Evolutionary conservation across 2,113 vertebrate species (phyloP), one percentile per base, ranked within the genome.

Genomic region (Sylvia atricapilla): DNA sequence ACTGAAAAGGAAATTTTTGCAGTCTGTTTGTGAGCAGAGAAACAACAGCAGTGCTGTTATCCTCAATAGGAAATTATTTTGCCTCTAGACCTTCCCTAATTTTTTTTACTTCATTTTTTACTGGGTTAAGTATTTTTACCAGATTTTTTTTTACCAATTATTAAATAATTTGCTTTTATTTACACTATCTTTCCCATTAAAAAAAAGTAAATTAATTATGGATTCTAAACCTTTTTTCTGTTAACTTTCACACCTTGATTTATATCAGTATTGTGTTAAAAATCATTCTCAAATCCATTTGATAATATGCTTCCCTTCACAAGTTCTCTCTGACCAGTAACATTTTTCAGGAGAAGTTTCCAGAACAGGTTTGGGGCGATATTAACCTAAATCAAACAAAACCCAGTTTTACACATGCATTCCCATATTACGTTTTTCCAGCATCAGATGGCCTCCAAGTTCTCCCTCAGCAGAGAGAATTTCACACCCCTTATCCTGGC

Each of bases 391-490:
- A 78, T n/a, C 33, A 67, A 64, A 56, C 63, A 74, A 85, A 79
- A 3, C 50, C 39, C 63, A 6, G 11, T 46, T 86, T 49, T 59
- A 39, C 11, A 3, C 16, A 2, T 6, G 17, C 10, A 3, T 56
- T 80, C 60, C 76, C 80, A 23, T 1, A 1, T 75, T 77, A 90
- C 1, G 1, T 52, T 46, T 49, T 69, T 10, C 69, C 90, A 56
- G 87, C 67, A 88, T 93, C 89, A 95, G 89, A 93, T 83, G 75
- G 87, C 74, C 87, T 90, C 90, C 68, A 41, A 69, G 59, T n/a
- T 20, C 47, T 86, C 86, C 92, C 72, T 83, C 88, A 28, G 41
- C 68, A 43, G 70, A 69, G 39, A 62, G 85, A 85, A 91, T 85
- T 94, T 95, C 92, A 94, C 91, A 93, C 84, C 59, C 84, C 7